Percentiles rank a stretch among this genome's conserved stretches.
Evolutionary conservation across 1,140 invertebrate genomes (phyloP).

Genomic region (Drosophila takahashii): DNA sequence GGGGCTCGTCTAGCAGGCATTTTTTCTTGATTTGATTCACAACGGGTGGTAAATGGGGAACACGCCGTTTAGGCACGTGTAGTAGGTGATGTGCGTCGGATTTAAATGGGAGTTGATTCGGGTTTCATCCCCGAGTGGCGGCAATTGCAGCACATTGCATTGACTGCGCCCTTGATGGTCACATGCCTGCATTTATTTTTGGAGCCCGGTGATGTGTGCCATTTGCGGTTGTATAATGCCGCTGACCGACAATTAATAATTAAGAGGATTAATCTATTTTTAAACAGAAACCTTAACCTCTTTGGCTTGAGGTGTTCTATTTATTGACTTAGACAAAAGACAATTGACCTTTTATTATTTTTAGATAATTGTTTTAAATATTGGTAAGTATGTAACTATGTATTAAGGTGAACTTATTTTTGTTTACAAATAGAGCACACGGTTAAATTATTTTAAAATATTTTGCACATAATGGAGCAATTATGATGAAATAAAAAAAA

Average conservation of each 20-base stretch:
- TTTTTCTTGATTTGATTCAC: conserved; percentile 14
- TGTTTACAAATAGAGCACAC: no score
- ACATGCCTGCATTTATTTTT: conserved; percentile 30
- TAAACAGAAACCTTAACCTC: background rate
- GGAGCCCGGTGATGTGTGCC: background rate
- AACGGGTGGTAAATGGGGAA: conserved; percentile 16
- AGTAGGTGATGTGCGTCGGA: conserved; percentile 1
- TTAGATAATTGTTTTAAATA: no score
- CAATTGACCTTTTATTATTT: background rate
- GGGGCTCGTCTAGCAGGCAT: conserved; percentile 38
- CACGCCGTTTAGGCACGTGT: conserved; percentile 55
- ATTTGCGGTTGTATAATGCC: conserved; percentile 14
- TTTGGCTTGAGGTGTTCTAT: background rate
- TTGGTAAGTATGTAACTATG: no score
- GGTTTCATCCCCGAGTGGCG: conserved; percentile 2
- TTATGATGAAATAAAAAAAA: no score
- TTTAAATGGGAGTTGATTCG: conserved; percentile 9
- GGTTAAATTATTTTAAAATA: no score
- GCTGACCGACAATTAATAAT: conserved; percentile 8
- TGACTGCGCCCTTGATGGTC: conserved; percentile 27
- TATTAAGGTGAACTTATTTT: no score
- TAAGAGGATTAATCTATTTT: background rate
- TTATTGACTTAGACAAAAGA: background rate
- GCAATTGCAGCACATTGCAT: conserved; percentile 29
- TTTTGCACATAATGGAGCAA: no score